A percentile compares a stretch with the other conserved stretches of the same genome.
Evolutionary conservation across 2,888 invertebrate genomes (phyloP).

Genomic region (Machimus atricapillus): DNA sequence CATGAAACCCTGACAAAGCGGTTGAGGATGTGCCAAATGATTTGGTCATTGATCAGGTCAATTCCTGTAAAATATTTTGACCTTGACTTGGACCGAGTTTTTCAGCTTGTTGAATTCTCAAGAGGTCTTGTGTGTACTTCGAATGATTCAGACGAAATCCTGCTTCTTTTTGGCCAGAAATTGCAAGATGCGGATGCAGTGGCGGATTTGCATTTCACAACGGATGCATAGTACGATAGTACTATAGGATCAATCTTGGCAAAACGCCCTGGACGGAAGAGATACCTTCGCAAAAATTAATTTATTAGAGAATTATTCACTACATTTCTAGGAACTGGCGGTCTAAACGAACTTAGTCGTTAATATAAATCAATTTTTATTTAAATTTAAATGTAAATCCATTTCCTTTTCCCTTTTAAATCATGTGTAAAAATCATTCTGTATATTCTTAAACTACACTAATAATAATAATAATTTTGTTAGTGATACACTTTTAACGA

Average conservation of each 20-base stretch:
- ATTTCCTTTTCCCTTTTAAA: too few relatives aligned
- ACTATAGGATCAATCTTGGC: neutral
- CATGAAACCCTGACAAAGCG: neutral
- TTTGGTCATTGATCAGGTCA: neutral
- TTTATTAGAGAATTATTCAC: neutral
- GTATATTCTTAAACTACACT: neutral
- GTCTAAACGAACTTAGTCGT: neutral
- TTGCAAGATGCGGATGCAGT: neutral
- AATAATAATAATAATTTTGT: neutral
- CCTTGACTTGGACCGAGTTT: neutral
- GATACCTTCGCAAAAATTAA: neutral
- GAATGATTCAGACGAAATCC: neutral
- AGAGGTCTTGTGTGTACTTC: neutral
- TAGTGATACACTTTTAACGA: neutral
- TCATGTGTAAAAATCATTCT: neutral
- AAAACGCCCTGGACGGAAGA: neutral
- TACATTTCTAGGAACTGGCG: neutral
- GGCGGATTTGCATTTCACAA: neutral
- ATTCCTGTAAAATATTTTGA: neutral
- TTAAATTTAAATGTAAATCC: neutral
- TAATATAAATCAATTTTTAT: neutral
- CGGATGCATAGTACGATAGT: neutral
- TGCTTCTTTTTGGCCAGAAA: neutral
- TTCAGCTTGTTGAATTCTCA: neutral
- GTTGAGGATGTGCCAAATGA: neutral